A percentile compares a stretch with the other conserved stretches of the same genome.
Conservation (phyloP, 2,888 invertebrate genomes). For the Mesodorylaimus sp. region DNA sequence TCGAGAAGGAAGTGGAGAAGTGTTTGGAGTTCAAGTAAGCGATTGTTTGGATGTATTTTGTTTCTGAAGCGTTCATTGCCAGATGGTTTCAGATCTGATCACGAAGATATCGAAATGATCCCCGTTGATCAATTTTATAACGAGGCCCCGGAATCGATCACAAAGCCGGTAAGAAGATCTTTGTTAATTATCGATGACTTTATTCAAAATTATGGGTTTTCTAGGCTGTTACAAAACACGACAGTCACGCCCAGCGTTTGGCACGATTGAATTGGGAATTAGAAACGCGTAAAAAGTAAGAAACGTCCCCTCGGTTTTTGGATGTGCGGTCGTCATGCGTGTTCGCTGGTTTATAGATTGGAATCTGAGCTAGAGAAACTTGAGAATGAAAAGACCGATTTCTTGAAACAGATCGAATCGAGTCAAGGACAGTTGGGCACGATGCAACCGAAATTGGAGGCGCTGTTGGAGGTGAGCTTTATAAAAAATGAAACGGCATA, state of each 20-base stretch:
- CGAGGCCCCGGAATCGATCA: slow-evolving; percentile 52
- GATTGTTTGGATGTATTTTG: background rate
- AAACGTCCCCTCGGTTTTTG: background rate
- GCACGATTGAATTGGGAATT: slow-evolving; percentile 79
- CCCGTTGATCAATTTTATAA: slow-evolving; percentile 60
- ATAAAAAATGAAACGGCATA: too few species aligned
- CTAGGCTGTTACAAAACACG: slow-evolving; percentile 45
- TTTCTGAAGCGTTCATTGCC: background rate
- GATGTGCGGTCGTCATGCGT: background rate
- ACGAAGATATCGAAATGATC: slow-evolving; percentile 75
- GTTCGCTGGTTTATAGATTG: slow-evolving; percentile 33
- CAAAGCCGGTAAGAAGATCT: slow-evolving; percentile 38
- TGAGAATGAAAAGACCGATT: slow-evolving; percentile 53
- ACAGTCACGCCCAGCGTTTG: slow-evolving; percentile 59
- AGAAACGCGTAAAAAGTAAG: slow-evolving; percentile 55
- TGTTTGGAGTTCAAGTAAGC: slow-evolving; percentile 72
- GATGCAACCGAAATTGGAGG: slow-evolving; percentile 55
- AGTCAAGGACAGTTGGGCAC: slow-evolving; percentile 59
- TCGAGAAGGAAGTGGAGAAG: slow-evolving; percentile 80
- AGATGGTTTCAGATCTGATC: slow-evolving; percentile 50
- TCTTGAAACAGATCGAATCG: slow-evolving; percentile 53
- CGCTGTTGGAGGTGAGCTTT: slow-evolving; percentile 42
- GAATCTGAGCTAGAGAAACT: slow-evolving; percentile 55
- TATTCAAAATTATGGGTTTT: slow-evolving; percentile 22
- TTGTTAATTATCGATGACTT: too few species aligned